Evolutionary conservation across 2,113 vertebrate species (phyloP).

Genomic region (Nothobranchius kuhntae): DNA sequence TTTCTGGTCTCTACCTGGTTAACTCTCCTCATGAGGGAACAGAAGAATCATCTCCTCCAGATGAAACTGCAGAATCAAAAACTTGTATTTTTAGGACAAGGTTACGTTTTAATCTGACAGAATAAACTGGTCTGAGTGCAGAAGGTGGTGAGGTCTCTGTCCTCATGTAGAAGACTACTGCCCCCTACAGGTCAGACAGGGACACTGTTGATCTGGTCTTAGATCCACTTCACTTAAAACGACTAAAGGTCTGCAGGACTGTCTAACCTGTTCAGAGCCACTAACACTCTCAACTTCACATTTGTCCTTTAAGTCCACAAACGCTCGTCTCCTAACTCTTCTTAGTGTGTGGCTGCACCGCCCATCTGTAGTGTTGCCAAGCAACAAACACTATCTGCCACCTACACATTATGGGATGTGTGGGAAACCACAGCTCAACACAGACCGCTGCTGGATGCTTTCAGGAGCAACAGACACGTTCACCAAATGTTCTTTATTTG

Average conservation of each 20-base stretch:
- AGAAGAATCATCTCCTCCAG: slow-evolving; percentile 21
- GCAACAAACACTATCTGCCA: slow-evolving; percentile 66
- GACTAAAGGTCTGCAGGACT: background rate
- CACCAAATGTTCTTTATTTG: too few relatives aligned
- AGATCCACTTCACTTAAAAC: slow-evolving; percentile 4
- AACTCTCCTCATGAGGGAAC: background rate
- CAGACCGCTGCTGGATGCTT: slow-evolving; percentile 12
- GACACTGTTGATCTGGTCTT: background rate
- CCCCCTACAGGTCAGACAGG: slow-evolving; percentile 52
- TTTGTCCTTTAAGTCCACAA: background rate
- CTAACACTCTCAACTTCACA: background rate
- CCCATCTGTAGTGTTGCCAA: slow-evolving; percentile 64
- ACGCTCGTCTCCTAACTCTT: background rate
- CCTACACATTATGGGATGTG: slow-evolving; percentile 70
- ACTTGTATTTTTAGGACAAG: background rate
- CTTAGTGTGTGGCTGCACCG: slow-evolving; percentile 19
- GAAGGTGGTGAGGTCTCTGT: too few relatives aligned
- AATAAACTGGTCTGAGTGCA: background rate
- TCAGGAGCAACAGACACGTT: slow-evolving; percentile 4
- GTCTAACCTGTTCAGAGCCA: background rate
- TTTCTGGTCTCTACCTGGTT: background rate
- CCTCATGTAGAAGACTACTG: slow-evolving; percentile 33
- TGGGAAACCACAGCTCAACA: slow-evolving; percentile 37
- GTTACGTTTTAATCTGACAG: background rate
- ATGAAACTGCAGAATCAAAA: slow-evolving; percentile 12